Percentiles rank a stretch among this genome's conserved stretches.
phyloP scores from a whole-genome alignment of 2,113 vertebrate species.

The Myanophis thanlyinensis region DNA sequence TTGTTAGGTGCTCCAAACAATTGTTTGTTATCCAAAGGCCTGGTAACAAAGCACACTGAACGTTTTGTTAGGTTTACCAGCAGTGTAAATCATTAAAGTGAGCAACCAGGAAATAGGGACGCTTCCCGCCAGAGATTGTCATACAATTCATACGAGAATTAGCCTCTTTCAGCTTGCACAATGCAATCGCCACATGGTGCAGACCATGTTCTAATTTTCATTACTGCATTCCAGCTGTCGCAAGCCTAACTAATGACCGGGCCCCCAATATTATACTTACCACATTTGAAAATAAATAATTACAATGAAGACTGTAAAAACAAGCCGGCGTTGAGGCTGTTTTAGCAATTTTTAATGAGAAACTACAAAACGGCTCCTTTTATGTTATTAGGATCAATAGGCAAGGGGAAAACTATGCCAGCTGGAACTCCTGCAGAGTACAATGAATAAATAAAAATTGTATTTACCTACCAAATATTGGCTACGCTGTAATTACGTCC shows the following conservation, averaged over 20 bases:
- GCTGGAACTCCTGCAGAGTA: neutral
- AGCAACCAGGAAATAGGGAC: slow-evolving; percentile 11
- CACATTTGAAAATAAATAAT: neutral
- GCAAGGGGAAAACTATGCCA: neutral
- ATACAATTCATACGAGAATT: neutral
- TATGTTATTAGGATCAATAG: neutral
- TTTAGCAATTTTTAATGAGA: neutral
- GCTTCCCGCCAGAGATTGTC: neutral
- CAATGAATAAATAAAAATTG: neutral
- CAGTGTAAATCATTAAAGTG: neutral
- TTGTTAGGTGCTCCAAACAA: neutral
- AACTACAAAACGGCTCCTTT: neutral
- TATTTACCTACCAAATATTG: neutral
- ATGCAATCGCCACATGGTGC: neutral
- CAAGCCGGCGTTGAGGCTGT: neutral
- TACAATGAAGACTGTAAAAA: neutral
- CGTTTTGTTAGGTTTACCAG: neutral
- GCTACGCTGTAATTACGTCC: neutral
- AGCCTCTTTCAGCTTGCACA: neutral
- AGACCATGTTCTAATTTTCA: fast-evolving
- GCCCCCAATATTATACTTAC: neutral
- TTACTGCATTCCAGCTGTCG: neutral
- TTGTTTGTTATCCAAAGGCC: neutral
- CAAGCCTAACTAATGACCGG: neutral
- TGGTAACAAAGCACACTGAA: neutral